Base-by-base conservation (phyloP, 2,113 vertebrate species). In the Cephalophus harveyi region DNA sequence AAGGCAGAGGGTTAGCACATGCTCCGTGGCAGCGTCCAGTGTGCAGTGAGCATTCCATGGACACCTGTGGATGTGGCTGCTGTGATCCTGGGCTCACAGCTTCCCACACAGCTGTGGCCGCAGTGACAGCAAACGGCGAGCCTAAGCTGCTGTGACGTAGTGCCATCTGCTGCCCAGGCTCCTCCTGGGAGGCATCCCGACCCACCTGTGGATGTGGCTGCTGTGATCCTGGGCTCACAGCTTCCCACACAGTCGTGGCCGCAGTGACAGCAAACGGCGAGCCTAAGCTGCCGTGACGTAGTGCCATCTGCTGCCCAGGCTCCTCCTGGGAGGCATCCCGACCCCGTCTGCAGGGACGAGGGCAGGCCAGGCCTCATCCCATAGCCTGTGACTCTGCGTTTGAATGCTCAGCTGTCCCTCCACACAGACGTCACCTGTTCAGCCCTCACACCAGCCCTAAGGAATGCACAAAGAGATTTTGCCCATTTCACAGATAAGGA, bases 201-300 rank as follows among this genome's bases (percentile, higher is more conserved):
- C n/a, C n/a, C 1, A 0, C 5, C 17, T 2, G 43, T 4, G 12
- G 25, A 3, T 0, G 0, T 25, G 81, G 33, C 12, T 4, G 13
- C 12, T 3, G 9, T 27, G 7, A 8, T 10, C 52, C 9, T 12
- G n/a, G 11, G 33, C n/a, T 9, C 14, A 17, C 0, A 2, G 62
- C 2, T 21, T 9, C 92, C 1, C 17, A 12, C 43, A n/a, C 19
- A 64, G 55, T 40, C 28, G 0, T 0, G 3, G 76, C 27, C 74
- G 60, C 71, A 8, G 4, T 3, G 3, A 21, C 2, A n/a, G 76
- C 23, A 9, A 27, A 2, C 0, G 0, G 8, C 1, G 9, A 46
- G 2, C 8, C 25, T 46, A 6, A 1, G 0, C 3, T 0, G 16
- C 15, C 10, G 3, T 17, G 2, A 17, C 71, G 48, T 17, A 6